Percentiles rank a stretch among this genome's conserved stretches.
These are phyloP conservation scores for Heterodera schachtii DNA, from an alignment of 1,140 invertebrate species.

Conservation along the genomic window DNA sequence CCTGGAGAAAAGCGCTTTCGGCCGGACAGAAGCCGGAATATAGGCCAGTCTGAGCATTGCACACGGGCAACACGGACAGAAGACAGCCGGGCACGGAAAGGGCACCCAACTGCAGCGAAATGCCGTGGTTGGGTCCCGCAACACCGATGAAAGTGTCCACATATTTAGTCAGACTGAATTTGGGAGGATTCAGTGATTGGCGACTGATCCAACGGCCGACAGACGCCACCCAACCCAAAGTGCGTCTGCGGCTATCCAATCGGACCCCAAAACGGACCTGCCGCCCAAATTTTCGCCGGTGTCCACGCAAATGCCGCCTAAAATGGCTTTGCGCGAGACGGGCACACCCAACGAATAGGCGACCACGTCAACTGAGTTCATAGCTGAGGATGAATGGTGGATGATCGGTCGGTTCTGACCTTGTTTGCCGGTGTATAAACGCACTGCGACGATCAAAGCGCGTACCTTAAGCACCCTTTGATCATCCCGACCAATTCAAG, in stretches of 20 bases:
- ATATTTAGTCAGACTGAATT: slow-evolving; percentile 49
- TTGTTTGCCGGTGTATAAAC: slow-evolving; percentile 56
- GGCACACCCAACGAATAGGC: slow-evolving; percentile 64
- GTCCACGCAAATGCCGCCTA: slow-evolving; percentile 62
- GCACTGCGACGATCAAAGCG: slow-evolving; percentile 63
- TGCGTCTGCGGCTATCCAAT: too few species aligned
- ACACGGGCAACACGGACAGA: slow-evolving; percentile 57
- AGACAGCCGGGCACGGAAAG: slow-evolving; percentile 60
- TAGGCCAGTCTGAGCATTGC: slow-evolving; percentile 58
- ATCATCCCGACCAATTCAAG: not conserved
- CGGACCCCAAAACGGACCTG: slow-evolving; percentile 31
- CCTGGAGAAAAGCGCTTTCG: slow-evolving; percentile 59
- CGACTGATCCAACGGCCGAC: too few species aligned
- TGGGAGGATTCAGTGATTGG: not conserved
- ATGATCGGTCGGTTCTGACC: not conserved
- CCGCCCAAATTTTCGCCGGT: slow-evolving; percentile 61
- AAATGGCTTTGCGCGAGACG: slow-evolving; percentile 59
- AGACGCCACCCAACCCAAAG: too few species aligned
- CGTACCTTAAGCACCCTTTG: slow-evolving; percentile 41
- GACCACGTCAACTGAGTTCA: slow-evolving; percentile 17
- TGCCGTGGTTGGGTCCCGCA: slow-evolving; percentile 63
- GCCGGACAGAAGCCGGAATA: slow-evolving; percentile 62
- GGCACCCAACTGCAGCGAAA: slow-evolving; percentile 56
- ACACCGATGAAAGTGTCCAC: slow-evolving; percentile 63
- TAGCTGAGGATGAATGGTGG: not conserved